Evolutionary conservation across 2,888 invertebrate genomes (phyloP).

Genomic region (Phaonia tiefii): DNA sequence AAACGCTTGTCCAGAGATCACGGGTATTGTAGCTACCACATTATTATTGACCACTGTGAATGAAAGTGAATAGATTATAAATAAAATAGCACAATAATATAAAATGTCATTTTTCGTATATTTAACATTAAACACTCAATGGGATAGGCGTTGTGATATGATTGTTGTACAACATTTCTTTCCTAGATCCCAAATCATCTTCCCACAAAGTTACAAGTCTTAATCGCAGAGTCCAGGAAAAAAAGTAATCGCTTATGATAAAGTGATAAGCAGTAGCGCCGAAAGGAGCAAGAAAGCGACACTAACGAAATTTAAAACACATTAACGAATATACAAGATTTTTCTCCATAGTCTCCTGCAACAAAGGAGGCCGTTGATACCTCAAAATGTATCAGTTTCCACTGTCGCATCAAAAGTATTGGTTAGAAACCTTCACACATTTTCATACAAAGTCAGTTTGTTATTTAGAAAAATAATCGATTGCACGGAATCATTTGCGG

Average conservation of each 20-base stretch:
- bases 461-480: too few species aligned
- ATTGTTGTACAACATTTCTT: too few species aligned
- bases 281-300: background rate
- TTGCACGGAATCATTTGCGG: too few species aligned
- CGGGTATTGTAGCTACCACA: background rate
- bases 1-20: background rate
- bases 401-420: too few species aligned
- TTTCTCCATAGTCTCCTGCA: too few species aligned
- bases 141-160: constrained; percentile 25
- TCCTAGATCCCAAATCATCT: background rate
- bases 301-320: too few species aligned
- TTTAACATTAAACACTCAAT: constrained; percentile 26
- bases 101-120: constrained; percentile 2
- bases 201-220: too few species aligned
- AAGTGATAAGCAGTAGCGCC: background rate
- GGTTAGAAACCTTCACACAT: too few species aligned
- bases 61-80: constrained; percentile 54
- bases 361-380: too few species aligned
- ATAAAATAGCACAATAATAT: constrained; percentile 36
- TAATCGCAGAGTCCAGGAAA: background rate
- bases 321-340: too few species aligned
- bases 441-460: too few species aligned
- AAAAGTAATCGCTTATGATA: background rate
- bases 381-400: too few species aligned
- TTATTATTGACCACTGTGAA: constrained; percentile 14